These are phyloP conservation scores for Camelus dromedarius DNA, from an alignment of 2,113 vertebrate species.

Conservation along the genomic window DNA sequence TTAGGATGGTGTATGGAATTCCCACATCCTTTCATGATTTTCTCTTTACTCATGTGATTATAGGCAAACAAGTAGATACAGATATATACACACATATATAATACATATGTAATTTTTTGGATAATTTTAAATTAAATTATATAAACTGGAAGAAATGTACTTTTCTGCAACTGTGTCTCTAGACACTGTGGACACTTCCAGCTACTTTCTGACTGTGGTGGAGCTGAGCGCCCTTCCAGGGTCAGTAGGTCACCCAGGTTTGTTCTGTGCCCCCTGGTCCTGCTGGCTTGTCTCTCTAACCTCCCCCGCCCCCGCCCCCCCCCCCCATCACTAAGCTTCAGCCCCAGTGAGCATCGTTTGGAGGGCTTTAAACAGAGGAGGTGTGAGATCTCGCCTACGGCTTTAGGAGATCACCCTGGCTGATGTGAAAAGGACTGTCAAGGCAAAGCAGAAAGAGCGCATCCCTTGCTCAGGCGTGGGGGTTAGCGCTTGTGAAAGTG, in stretches of 20 bases:
- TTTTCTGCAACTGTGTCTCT: not conserved
- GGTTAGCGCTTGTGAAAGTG: rapidly evolving
- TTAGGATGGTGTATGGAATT: not conserved
- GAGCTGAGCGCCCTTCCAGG: not conserved
- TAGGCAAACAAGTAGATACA: not conserved
- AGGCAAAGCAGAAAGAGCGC: not conserved
- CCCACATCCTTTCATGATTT: not conserved
- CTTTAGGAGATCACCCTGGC: not conserved
- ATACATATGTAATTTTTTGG: not conserved
- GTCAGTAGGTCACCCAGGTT: no score
- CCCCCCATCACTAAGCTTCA: not conserved
- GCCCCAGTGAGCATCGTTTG: not conserved
- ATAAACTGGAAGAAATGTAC: not conserved
- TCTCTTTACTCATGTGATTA: not conserved
- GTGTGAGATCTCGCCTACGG: not conserved
- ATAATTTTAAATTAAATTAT: not conserved
- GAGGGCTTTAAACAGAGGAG: not conserved
- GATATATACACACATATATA: not conserved
- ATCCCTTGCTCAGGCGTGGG: not conserved
- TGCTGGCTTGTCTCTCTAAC: no score
- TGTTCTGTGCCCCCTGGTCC: not conserved
- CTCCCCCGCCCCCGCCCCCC: rapidly evolving
- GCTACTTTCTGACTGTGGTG: not conserved
- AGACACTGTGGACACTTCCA: not conserved
- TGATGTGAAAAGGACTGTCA: not conserved